Conservation (phyloP, 2,888 invertebrate genomes). For the Pycnomerus fuliginosus region DNA sequence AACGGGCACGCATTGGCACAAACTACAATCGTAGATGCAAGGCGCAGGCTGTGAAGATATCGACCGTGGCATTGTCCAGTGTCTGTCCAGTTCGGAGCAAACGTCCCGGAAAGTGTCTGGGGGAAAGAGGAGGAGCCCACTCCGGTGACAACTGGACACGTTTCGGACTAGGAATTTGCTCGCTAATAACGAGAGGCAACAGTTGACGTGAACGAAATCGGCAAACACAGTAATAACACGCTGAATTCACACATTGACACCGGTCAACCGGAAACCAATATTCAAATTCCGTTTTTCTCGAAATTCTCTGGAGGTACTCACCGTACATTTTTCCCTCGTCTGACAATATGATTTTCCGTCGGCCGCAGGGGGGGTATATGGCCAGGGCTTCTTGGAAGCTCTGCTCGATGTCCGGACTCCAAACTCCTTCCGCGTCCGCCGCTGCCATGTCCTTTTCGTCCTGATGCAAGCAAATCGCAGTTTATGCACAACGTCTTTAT, state of each 20-base stretch:
- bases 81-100: slow-evolving; percentile 40
- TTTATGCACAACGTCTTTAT: not conserved
- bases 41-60: slow-evolving; percentile 42
- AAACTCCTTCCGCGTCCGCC: slow-evolving; percentile 99
- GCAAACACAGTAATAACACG: slow-evolving; percentile 41
- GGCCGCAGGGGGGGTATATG: slow-evolving; percentile 98
- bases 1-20: no score
- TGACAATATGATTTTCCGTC: slow-evolving; percentile 98
- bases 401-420: slow-evolving; percentile 99
- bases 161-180: slow-evolving; percentile 40
- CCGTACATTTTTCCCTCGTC: slow-evolving; percentile 99
- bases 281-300: no score
- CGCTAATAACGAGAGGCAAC: slow-evolving; percentile 13
- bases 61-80: slow-evolving; percentile 40
- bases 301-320: no score
- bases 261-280: slow-evolving; percentile 48
- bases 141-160: slow-evolving; percentile 46
- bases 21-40: slow-evolving; percentile 28
- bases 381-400: slow-evolving; percentile 99
- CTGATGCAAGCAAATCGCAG: slow-evolving; percentile 46
- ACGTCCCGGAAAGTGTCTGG: slow-evolving; percentile 33
- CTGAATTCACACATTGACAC: slow-evolving; percentile 43
- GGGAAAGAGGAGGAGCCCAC: slow-evolving; percentile 22
- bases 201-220: slow-evolving; percentile 35
- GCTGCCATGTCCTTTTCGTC: slow-evolving; percentile 90